A percentile compares a stretch with the other conserved stretches of the same genome.
Evolutionary conservation across 2,797 vertebrate species (phyloP).

Genomic region (Benthosema pterotum): DNA sequence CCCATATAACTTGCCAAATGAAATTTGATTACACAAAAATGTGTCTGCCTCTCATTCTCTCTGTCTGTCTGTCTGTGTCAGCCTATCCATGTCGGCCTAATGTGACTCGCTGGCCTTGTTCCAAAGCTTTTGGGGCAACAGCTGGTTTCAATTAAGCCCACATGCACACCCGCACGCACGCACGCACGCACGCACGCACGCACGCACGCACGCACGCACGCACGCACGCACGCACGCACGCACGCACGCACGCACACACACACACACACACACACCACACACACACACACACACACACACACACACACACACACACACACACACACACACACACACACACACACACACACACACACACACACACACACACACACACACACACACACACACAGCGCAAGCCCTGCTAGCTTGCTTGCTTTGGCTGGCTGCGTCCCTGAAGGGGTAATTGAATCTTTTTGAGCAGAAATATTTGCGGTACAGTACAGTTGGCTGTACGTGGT

Average conservation of each 20-base stretch:
- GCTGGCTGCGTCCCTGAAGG: conserved; percentile 71
- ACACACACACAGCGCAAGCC: conserved; percentile 5
- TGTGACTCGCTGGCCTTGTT: conserved; percentile 71
- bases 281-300: conserved; percentile 16
- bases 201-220: not conserved
- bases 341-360: conserved; percentile 8
- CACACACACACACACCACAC: not conserved
- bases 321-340: conserved; percentile 4
- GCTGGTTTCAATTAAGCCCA: conserved; percentile 86
- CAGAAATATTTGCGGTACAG: conserved; percentile 62
- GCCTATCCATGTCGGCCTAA: conserved; percentile 67
- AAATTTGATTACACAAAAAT: too few species aligned
- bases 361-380: conserved; percentile 22
- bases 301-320: conserved; percentile 29
- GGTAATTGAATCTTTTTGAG: conserved; percentile 82
- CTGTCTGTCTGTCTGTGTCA: not conserved
- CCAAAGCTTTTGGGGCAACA: conserved; percentile 79
- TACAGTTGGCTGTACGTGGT: conserved; percentile 33
- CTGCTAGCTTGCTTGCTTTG: conserved; percentile 65
- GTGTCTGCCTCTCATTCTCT: conserved; percentile 6
- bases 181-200: not conserved
- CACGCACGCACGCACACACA: not conserved
- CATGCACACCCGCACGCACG: too few species aligned
- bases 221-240: conserved; percentile 4
- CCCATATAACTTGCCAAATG: too few species aligned